These are phyloP conservation scores for Sitobion miscanthi DNA, from an alignment of 1,140 invertebrate species.

Conservation along the genomic window DNA sequence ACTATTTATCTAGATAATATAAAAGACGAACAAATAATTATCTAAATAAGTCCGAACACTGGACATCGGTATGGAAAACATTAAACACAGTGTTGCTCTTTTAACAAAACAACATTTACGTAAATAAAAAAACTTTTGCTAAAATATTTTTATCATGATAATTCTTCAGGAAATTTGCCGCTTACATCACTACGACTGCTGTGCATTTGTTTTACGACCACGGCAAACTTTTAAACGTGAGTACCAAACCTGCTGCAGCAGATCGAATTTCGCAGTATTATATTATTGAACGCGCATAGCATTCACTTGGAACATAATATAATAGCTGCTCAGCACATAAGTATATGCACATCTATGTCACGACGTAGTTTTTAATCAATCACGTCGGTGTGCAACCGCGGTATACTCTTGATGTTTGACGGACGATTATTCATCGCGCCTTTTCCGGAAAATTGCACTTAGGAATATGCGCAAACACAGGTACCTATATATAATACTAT, in stretches of 20 bases:
- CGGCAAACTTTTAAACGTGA: not conserved
- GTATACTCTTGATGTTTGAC: not conserved
- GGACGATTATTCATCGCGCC: slow-evolving; percentile 15
- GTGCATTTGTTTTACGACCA: not conserved
- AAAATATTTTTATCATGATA: too few species aligned
- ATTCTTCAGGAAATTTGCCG: too few species aligned
- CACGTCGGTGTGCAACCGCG: not conserved
- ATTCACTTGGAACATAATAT: not conserved
- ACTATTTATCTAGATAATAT: too few species aligned
- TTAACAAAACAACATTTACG: too few species aligned
- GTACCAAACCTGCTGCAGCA: not conserved
- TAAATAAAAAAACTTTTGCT: too few species aligned
- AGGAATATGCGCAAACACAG: not conserved
- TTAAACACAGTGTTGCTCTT: too few species aligned
- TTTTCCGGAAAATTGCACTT: slow-evolving; percentile 14
- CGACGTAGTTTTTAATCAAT: slow-evolving; percentile 20
- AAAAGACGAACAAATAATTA: too few species aligned
- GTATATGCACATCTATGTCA: slow-evolving; percentile 3
- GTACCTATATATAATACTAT: not conserved
- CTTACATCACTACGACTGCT: too few species aligned
- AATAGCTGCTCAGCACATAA: not conserved
- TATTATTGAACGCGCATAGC: not conserved
- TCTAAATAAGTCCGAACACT: too few species aligned
- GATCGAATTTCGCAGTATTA: not conserved
- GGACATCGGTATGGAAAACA: too few species aligned